Evolutionary conservation across 2,113 vertebrate genomes (phyloP).

Genomic region (Neogale vison): DNA sequence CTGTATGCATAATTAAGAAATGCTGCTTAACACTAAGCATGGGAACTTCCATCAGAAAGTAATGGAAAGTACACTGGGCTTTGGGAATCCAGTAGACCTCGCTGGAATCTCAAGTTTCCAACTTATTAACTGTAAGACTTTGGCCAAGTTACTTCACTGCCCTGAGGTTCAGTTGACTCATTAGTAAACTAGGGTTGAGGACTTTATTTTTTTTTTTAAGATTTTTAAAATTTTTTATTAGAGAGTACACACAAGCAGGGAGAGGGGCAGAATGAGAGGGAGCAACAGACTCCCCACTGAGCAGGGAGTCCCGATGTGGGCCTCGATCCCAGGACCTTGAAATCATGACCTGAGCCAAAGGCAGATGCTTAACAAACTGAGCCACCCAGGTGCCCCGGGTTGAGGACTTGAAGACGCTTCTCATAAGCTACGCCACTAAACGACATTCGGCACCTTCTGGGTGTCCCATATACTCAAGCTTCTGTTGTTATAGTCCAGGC

Average conservation of each 20-base stretch:
- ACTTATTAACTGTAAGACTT: not conserved
- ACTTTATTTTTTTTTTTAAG: not conserved
- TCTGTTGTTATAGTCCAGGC: rapidly evolving
- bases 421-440: rapidly evolving
- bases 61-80: not conserved
- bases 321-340: not conserved
- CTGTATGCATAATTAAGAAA: not conserved
- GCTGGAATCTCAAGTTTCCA: not conserved
- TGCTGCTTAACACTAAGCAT: not conserved
- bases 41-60: not conserved
- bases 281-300: not conserved
- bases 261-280: not conserved
- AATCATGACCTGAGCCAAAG: not conserved
- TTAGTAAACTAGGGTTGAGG: not conserved
- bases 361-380: not conserved
- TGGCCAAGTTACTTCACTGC: not conserved
- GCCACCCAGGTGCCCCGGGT: not conserved
- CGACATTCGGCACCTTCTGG: not conserved
- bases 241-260: not conserved
- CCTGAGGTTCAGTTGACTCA: not conserved
- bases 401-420: not conserved
- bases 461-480: not conserved
- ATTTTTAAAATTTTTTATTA: not conserved
- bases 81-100: not conserved
- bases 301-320: not conserved